Percentiles rank a stretch among this genome's conserved stretches.
Conservation (phyloP, 2,113 vertebrate genomes). For the Cromileptes altivelis region DNA sequence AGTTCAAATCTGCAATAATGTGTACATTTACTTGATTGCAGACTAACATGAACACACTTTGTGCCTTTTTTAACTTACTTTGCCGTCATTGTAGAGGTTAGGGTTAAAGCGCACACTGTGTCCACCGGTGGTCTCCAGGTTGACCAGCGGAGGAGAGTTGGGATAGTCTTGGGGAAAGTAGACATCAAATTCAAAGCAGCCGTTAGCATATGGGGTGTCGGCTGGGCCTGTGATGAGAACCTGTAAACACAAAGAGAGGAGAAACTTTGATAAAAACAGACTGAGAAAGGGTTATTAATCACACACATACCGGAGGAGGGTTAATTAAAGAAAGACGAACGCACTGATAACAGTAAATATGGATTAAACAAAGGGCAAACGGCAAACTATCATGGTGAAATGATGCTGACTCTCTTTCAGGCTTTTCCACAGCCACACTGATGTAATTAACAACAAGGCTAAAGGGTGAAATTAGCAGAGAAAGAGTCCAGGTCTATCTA, state of each 20-base stretch:
- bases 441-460: conserved; percentile 23
- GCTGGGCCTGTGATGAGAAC: conserved; percentile 98
- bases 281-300: conserved; percentile 4
- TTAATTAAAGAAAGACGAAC: conserved; percentile 31
- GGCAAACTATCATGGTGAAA: conserved; percentile 17
- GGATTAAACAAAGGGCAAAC: conserved; percentile 13
- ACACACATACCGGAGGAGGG: background rate
- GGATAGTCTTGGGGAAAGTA: conserved; percentile 99
- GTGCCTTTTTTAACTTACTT: conserved; percentile 82
- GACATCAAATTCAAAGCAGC: conserved; percentile 99
- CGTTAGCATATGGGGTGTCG: conserved; percentile 97
- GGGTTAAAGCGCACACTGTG: conserved; percentile 99
- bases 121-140: conserved; percentile 97
- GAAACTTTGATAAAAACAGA: conserved; percentile 1
- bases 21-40: background rate
- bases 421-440: conserved; percentile 5
- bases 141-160: conserved; percentile 97
- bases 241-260: conserved; percentile 70
- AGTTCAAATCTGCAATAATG: background rate
- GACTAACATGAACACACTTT: background rate
- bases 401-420: background rate
- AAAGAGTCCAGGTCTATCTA: background rate
- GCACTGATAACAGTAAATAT: conserved; percentile 19
- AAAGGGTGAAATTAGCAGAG: conserved; percentile 20
- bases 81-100: conserved; percentile 99